phyloP scores from a whole-genome alignment of 1,140 invertebrate genomes.

The Bombus soroeensis region DNA sequence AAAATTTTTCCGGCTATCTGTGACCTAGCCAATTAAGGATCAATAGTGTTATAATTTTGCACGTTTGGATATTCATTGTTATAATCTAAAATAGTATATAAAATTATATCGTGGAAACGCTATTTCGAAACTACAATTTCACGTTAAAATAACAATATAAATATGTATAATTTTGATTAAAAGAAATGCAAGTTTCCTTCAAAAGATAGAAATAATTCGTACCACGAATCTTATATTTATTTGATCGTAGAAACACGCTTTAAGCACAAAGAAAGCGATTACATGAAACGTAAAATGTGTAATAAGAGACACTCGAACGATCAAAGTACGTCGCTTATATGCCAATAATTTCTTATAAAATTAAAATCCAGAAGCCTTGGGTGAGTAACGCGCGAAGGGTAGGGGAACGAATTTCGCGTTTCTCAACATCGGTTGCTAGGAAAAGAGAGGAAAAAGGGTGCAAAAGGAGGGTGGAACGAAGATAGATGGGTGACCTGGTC shows the following conservation, averaged over 20 bases:
- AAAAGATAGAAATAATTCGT: background rate
- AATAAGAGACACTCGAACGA: background rate
- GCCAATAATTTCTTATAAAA: slow-evolving; percentile 33
- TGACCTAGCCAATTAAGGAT: too few species aligned
- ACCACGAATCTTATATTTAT: background rate
- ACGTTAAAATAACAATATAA: too few species aligned
- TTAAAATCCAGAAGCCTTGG: background rate
- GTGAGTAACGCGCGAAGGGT: background rate
- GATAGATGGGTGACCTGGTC: background rate
- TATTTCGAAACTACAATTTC: too few species aligned
- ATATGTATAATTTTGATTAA: too few species aligned
- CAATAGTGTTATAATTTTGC: too few species aligned
- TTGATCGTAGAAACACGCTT: background rate
- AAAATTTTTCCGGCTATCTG: too few species aligned
- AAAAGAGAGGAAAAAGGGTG: background rate
- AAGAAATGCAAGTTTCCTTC: too few species aligned
- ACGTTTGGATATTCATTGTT: too few species aligned
- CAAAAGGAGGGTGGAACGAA: background rate
- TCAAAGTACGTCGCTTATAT: background rate
- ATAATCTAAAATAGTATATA: too few species aligned
- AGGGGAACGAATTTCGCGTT: slow-evolving; percentile 11
- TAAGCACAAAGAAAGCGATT: too few species aligned
- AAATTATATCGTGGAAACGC: too few species aligned
- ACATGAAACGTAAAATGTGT: background rate
- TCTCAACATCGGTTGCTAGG: background rate